Evolutionary conservation across 2,888 invertebrate genomes (phyloP).

Genomic region (Idaea biselata): DNA sequence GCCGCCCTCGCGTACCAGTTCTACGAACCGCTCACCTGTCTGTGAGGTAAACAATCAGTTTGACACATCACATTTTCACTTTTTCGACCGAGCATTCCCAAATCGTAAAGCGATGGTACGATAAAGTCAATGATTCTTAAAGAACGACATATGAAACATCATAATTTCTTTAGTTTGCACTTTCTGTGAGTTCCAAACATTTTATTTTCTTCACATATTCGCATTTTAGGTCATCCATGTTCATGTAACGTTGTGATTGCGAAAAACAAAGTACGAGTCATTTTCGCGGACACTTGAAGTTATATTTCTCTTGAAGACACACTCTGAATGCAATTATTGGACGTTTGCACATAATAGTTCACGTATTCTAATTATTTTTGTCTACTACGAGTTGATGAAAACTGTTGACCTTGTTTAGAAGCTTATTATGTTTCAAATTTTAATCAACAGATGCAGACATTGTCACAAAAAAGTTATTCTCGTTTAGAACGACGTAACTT

Average conservation of each 20-base stretch:
- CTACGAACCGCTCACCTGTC: conserved; percentile 78
- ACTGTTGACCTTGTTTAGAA: conserved; percentile 82
- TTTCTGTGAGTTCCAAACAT: conserved; percentile 74
- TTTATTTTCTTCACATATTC: conserved; percentile 79
- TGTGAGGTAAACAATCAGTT: conserved; percentile 80
- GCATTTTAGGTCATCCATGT: conserved; percentile 82
- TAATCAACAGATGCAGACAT: conserved; percentile 81
- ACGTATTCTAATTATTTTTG: conserved; percentile 74
- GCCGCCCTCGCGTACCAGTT: conserved; percentile 74
- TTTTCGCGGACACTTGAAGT: conserved; percentile 75
- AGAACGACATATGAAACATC: conserved; percentile 62
- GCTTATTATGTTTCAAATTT: conserved; percentile 80
- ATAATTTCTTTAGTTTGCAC: conserved; percentile 67
- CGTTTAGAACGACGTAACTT: conserved; percentile 51
- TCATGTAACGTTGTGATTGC: conserved; percentile 82
- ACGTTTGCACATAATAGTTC: conserved; percentile 62
- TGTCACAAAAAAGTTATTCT: conserved; percentile 74
- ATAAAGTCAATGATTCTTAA: conserved; percentile 64
- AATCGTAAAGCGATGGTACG: conserved; percentile 57
- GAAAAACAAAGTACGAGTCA: conserved; percentile 79
- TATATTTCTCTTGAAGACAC: conserved; percentile 56
- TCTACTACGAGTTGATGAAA: conserved; percentile 75
- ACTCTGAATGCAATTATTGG: conserved; percentile 54
- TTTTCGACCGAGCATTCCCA: conserved; percentile 68
- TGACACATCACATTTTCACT: conserved; percentile 82